Conservation (phyloP, 2,888 invertebrate species). For the Lepidocyrtinus sp. region DNA sequence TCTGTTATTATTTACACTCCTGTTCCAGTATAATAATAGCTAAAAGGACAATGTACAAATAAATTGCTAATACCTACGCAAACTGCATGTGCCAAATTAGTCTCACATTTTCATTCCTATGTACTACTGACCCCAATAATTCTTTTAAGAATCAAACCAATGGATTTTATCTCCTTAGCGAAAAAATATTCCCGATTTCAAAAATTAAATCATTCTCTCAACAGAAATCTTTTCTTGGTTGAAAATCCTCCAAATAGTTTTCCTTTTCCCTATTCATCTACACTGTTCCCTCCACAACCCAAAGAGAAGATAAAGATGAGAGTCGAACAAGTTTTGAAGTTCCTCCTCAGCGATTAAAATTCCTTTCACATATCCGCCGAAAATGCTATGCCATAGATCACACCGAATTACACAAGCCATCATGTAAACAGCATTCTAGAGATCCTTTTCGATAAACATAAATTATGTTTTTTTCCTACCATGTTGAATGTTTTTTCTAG, state of each 20-base stretch:
- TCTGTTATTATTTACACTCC: neutral
- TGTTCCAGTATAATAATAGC: neutral
- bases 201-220: neutral
- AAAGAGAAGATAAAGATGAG: neutral
- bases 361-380: constrained; percentile 61
- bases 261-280: too few relatives aligned
- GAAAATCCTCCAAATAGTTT: neutral
- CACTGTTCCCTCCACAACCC: neutral
- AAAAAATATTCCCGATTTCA: neutral
- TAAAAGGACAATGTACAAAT: neutral
- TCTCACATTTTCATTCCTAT: neutral
- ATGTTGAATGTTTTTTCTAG: neutral
- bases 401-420: constrained; percentile 62
- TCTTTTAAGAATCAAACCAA: neutral
- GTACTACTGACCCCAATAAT: neutral
- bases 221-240: neutral
- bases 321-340: constrained; percentile 3
- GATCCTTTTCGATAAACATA: constrained; percentile 61
- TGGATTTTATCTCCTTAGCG: neutral
- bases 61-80: neutral
- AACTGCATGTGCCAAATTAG: too few relatives aligned
- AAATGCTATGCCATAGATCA: constrained; percentile 61
- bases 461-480: constrained; percentile 44
- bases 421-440: constrained; percentile 63
- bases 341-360: constrained; percentile 66